Evolutionary conservation across 2,113 vertebrate species (phyloP).

Genomic region (Brachyhypopomus occidentalis): DNA sequence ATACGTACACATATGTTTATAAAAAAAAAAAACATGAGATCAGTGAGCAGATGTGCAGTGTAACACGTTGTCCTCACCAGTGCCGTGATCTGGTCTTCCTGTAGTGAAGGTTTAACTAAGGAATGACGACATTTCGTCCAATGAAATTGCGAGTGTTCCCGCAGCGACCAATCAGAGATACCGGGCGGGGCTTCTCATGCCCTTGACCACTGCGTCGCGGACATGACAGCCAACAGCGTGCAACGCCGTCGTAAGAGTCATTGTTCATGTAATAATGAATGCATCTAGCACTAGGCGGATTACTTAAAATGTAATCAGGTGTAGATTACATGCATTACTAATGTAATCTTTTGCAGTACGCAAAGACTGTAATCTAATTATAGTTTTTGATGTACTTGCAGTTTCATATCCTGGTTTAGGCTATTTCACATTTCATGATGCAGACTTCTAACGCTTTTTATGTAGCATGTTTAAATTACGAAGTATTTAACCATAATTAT

Average conservation of each 20-base stretch:
- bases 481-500: no score
- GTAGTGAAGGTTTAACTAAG: slow-evolving; percentile 36
- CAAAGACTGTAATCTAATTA: background rate
- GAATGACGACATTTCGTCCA: slow-evolving; percentile 46
- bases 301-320: no score
- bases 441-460: background rate
- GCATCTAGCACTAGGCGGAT: no score
- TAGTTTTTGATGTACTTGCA: background rate
- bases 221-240: no score
- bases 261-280: no score
- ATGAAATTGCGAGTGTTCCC: slow-evolving; percentile 32
- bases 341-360: background rate
- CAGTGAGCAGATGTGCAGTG: background rate
- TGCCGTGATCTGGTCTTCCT: slow-evolving; percentile 7
- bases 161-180: slow-evolving; percentile 58
- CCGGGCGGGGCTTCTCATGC: slow-evolving; percentile 51
- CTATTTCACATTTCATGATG: background rate
- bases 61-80: slow-evolving; percentile 64
- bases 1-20: background rate
- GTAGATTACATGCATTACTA: background rate
- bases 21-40: background rate
- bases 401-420: background rate
- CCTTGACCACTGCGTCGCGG: slow-evolving; percentile 58
- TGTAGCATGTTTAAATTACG: no score
- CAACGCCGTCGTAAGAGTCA: no score